Evolutionary conservation across 2,113 vertebrate species (phyloP).

Genomic region (Thomomys bottae): DNA sequence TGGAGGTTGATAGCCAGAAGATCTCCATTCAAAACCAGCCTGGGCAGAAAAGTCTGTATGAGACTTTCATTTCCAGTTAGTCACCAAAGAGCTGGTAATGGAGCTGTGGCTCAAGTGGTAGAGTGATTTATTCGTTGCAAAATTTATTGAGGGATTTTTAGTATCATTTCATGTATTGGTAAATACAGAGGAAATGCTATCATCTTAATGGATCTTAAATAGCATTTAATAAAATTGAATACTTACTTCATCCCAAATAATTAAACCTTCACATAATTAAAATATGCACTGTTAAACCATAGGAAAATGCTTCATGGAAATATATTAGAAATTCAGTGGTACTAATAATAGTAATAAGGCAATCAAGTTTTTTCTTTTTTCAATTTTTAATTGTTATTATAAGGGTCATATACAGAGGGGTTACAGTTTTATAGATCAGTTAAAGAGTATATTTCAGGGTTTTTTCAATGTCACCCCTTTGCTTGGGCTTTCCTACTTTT

Average conservation of each 20-base stretch:
- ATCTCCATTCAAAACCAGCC: too few relatives aligned
- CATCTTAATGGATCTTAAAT: slow-evolving; percentile 16
- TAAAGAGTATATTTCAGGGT: too few relatives aligned
- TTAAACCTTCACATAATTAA: slow-evolving; percentile 25
- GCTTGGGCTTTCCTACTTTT: too few relatives aligned
- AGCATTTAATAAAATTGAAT: not conserved
- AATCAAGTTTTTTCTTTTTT: not conserved
- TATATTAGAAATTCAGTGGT: slow-evolving; percentile 18
- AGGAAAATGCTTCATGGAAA: not conserved
- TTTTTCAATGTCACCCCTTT: too few relatives aligned
- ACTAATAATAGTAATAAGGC: slow-evolving; percentile 27
- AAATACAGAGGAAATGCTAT: not conserved
- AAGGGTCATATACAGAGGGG: too few relatives aligned
- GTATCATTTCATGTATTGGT: not conserved
- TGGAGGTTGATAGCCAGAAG: too few relatives aligned
- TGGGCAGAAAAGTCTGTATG: too few relatives aligned
- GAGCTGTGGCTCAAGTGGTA: not conserved
- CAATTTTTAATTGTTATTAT: too few relatives aligned
- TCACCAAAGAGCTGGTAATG: too few relatives aligned
- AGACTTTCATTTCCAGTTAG: too few relatives aligned
- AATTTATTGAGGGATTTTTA: not conserved
- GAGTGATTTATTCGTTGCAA: not conserved
- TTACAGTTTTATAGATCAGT: too few relatives aligned
- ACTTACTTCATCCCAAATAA: not conserved
- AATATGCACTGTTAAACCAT: not conserved